phyloP scores from a whole-genome alignment of 2,888 invertebrate species.

The Tenthredo scrophulariae region DNA sequence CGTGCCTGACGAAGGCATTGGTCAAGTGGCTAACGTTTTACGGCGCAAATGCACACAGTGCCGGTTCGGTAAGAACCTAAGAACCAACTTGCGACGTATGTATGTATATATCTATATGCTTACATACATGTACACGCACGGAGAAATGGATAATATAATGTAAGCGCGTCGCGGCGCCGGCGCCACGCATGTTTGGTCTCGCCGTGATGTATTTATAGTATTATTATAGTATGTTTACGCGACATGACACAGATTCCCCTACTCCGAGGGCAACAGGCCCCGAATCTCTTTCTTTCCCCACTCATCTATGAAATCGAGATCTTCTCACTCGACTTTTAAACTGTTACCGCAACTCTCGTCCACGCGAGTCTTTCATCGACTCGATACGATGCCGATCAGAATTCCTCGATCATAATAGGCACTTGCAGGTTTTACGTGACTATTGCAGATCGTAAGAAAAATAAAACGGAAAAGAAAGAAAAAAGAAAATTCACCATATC shows the following conservation, averaged over 20 bases:
- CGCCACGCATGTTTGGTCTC: slow-evolving; percentile 68
- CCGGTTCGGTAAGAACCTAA: slow-evolving; percentile 39
- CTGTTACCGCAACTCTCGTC: not conserved
- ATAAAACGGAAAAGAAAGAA: not conserved
- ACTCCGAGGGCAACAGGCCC: slow-evolving; percentile 39
- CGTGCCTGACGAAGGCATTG: slow-evolving; percentile 16
- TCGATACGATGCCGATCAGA: not conserved
- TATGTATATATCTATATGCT: not conserved
- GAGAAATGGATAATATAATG: slow-evolving; percentile 68
- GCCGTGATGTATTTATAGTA: slow-evolving; percentile 72
- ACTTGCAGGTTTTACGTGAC: not conserved
- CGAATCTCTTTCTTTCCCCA: slow-evolving; percentile 27
- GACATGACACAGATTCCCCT: slow-evolving; percentile 71
- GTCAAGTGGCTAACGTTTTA: slow-evolving; percentile 49
- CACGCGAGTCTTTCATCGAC: not conserved
- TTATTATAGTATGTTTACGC: slow-evolving; percentile 73
- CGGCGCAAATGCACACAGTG: slow-evolving; percentile 38
- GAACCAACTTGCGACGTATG: slow-evolving; percentile 11
- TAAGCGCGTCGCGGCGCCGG: slow-evolving; percentile 71
- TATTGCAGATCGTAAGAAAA: not conserved
- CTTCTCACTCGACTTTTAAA: not conserved
- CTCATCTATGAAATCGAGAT: slow-evolving; percentile 32
- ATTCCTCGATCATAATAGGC: not conserved
- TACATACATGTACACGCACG: not conserved
- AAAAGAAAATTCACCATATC: not conserved